Evolutionary conservation across 2,113 vertebrate genomes (phyloP).

Genomic region (Upupa epops): DNA sequence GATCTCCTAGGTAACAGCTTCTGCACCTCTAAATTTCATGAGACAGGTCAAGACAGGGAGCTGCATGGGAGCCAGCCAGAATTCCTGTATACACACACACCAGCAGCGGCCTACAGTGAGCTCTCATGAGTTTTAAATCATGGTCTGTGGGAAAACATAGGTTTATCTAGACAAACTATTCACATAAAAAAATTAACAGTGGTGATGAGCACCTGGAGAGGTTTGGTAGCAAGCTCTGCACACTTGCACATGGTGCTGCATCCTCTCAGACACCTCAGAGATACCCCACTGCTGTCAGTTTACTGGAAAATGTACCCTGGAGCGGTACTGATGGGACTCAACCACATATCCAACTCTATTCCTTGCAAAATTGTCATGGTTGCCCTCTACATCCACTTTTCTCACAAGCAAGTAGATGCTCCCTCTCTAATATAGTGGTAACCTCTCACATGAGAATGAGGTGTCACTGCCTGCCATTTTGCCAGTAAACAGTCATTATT

Average conservation of each 20-base stretch:
- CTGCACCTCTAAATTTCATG: constrained; percentile 11
- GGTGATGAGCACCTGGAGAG: not conserved
- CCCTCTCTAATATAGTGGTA: not conserved
- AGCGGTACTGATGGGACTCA: not conserved
- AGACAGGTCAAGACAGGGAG: constrained; percentile 12
- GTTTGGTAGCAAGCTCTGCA: not conserved
- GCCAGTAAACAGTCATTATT: not conserved
- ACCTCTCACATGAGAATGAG: not conserved
- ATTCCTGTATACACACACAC: constrained; percentile 3
- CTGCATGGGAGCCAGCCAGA: constrained; percentile 7
- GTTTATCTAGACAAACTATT: not conserved
- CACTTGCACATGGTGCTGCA: not conserved
- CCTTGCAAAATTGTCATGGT: not conserved
- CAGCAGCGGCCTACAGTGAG: not conserved
- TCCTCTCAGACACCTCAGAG: not conserved
- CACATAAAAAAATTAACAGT: not conserved
- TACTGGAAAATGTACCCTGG: not conserved
- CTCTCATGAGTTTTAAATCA: constrained; percentile 11
- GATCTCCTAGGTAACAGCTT: constrained; percentile 31
- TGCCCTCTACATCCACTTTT: not conserved
- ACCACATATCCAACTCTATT: not conserved
- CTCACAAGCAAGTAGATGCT: not conserved
- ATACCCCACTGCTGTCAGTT: not conserved
- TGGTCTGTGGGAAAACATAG: not conserved
- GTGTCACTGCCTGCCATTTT: not conserved